Evolutionary conservation across 2,797 vertebrate species (phyloP), one percentile per base, ranked within the genome.

Genomic region (Hybognathus amarus): DNA sequence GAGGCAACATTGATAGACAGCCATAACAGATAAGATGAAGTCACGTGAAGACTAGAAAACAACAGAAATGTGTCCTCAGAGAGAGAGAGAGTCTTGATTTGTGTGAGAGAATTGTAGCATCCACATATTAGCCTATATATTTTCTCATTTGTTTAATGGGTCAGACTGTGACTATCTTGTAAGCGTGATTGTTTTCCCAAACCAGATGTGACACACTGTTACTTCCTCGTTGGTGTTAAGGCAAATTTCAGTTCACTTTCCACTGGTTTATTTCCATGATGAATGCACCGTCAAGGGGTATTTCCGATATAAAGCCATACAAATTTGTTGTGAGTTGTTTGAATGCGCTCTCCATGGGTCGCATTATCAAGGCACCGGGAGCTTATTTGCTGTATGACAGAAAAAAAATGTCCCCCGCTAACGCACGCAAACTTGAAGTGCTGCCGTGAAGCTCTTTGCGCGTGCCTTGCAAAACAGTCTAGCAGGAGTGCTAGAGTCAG

Each of bases 401-500:
- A 77, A 77, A 75, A 27, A 38, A 33, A 33, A 33, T 33, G 30
- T 68, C 18, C 20, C 52, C 2, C 6, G 22, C 59, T 77, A 24
- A 64, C 15, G 2, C 69, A 66, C 22, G 84, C 56, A 63, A 33
- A 70, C 66, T 75, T 79, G n/a, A 52, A 52, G 38, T 87, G 92
- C 92, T 94, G 91, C 85, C 68, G 90, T 92, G n/a, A 89, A 92
- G 92, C 91, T 93, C 87, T 92, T 94, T 93, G n/a, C n/a, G n/a
- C 88, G 79, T 27, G 42, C 5, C 88, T 90, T 92, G 92, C 83
- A 91, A 93, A 95, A 94, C 92, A 94, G 93, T n/a, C 89, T 88
- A 89, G 76, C 89, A 87, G 70, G 87, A 93, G 79, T 89, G 93
- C 94, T 93, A 91, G 87, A 92, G 92, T 95, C 95, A 95, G 94